Conservation (phyloP, 2,888 invertebrate species). For the Temnothorax unifasciatus region DNA sequence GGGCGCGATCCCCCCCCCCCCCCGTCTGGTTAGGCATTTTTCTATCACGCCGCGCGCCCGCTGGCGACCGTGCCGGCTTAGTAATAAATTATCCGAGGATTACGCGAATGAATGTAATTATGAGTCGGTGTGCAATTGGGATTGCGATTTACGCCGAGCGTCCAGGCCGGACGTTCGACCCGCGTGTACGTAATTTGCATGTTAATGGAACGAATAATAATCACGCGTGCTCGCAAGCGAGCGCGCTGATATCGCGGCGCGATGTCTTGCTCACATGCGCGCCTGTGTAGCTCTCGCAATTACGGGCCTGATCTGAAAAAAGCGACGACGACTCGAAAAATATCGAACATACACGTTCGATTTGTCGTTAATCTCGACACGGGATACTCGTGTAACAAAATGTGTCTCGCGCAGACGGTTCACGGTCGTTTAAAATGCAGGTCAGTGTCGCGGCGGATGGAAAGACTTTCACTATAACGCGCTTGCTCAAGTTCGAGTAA, state of each 20-base stretch:
- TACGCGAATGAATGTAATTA: conserved; percentile 56
- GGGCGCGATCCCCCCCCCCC: neutral
- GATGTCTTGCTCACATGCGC: neutral
- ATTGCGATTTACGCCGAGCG: conserved; percentile 37
- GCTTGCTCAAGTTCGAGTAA: conserved; percentile 62
- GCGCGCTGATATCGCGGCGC: neutral
- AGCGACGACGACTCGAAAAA: neutral
- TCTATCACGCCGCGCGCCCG: conserved; percentile 16
- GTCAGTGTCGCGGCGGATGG: conserved; percentile 65
- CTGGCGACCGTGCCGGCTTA: conserved; percentile 16
- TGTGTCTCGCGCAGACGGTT: conserved; percentile 51
- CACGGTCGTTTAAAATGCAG: conserved; percentile 73
- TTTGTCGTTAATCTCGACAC: neutral
- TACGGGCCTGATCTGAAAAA: neutral
- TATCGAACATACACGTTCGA: neutral
- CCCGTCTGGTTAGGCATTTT: conserved; percentile 31
- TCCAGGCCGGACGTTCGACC: conserved; percentile 21
- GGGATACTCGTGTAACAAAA: conserved; percentile 34
- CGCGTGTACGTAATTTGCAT: conserved; percentile 44
- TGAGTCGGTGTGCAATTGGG: conserved; percentile 43
- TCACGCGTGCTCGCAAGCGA: conserved; percentile 23
- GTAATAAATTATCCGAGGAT: conserved; percentile 47
- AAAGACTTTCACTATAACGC: conserved; percentile 69
- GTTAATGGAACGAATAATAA: conserved; percentile 58
- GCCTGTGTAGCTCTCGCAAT: conserved; percentile 3